Evolutionary conservation across 2,797 vertebrate species (phyloP).

Genomic region (Pseudochirops corinnae): DNA sequence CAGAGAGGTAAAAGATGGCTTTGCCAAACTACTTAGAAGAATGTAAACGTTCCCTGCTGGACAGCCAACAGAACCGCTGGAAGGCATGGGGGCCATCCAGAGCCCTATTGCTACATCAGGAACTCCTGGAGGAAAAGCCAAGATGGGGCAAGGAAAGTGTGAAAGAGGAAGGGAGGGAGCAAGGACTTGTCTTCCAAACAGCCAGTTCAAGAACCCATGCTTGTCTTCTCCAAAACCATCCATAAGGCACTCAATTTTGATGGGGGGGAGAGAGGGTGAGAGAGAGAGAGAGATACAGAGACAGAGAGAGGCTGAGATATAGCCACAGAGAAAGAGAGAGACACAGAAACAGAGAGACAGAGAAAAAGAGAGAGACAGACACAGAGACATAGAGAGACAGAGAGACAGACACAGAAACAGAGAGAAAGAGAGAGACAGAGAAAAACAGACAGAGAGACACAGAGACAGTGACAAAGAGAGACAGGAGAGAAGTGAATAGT

Average conservation of each 20-base stretch:
- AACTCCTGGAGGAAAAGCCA: conserved; percentile 34
- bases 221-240: conserved; percentile 57
- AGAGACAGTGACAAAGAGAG: conserved; percentile 31
- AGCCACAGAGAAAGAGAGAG: too few species aligned
- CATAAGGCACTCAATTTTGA: conserved; percentile 37
- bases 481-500: conserved; percentile 32
- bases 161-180: conserved; percentile 46
- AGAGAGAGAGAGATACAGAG: too few species aligned
- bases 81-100: conserved; percentile 38
- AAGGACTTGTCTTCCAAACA: conserved; percentile 39
- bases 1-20: conserved; percentile 49
- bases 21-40: conserved; percentile 69
- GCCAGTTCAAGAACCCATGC: conserved; percentile 59
- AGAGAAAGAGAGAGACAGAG: background rate
- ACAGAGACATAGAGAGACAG: background rate
- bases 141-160: conserved; percentile 28
- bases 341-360: background rate
- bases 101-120: conserved; percentile 39
- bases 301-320: too few species aligned
- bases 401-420: background rate
- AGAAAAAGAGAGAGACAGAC: too few species aligned
- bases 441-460: background rate
- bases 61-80: conserved; percentile 39
- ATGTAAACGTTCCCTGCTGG: conserved; percentile 45
- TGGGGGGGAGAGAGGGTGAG: too few species aligned